These are phyloP conservation scores for Semibalanus balanoides DNA, from an alignment of 1,140 invertebrate species.

Conservation along the genomic window DNA sequence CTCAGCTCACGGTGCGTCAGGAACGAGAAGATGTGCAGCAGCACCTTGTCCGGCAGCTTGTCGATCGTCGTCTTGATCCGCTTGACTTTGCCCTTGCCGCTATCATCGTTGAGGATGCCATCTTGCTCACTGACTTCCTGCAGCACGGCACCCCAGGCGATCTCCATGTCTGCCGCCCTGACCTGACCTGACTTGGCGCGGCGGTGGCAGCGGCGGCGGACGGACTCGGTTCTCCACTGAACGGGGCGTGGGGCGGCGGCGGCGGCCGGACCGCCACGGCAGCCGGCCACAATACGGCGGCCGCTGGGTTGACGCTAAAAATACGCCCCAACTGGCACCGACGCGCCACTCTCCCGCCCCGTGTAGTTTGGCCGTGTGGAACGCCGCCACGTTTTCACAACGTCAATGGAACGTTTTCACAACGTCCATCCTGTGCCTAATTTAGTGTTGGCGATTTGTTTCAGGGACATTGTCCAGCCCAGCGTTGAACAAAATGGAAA, in stretches of 20 bases:
- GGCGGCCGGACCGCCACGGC: too few relatives aligned
- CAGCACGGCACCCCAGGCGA: neutral
- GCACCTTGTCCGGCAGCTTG: slow-evolving; percentile 91
- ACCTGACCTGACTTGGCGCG: neutral
- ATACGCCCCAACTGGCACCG: neutral
- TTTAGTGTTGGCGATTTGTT: too few relatives aligned
- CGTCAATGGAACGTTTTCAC: too few relatives aligned
- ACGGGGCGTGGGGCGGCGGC: too few relatives aligned
- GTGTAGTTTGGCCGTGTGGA: neutral
- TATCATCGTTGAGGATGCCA: neutral
- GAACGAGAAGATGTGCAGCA: slow-evolving; percentile 90
- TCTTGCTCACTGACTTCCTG: slow-evolving; percentile 5
- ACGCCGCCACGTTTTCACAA: neutral
- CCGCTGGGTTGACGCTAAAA: neutral
- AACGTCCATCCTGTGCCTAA: too few relatives aligned
- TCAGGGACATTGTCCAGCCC: too few relatives aligned
- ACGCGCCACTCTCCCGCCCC: neutral
- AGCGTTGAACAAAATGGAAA: too few relatives aligned
- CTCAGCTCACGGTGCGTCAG: slow-evolving; percentile 87
- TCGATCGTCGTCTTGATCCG: slow-evolving; percentile 59
- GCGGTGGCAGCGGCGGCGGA: too few relatives aligned
- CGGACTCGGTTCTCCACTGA: neutral
- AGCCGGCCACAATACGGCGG: neutral
- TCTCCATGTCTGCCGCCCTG: neutral
- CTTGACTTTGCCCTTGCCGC: neutral